phyloP scores from a whole-genome alignment of 2,888 invertebrate genomes.

The Deilephila porcellus region DNA sequence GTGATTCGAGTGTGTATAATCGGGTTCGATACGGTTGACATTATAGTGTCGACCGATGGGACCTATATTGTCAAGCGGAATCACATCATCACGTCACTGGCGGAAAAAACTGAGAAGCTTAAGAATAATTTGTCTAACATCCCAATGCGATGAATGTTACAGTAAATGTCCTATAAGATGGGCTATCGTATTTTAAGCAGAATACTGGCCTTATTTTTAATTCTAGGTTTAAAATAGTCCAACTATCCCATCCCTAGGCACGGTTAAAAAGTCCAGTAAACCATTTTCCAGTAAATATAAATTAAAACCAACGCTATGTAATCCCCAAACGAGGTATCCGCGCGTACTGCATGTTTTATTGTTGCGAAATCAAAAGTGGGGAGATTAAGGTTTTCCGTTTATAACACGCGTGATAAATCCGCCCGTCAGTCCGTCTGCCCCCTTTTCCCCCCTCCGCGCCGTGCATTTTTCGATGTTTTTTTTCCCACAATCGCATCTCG shows the following conservation, averaged over 20 bases:
- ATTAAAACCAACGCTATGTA: slow-evolving; percentile 19
- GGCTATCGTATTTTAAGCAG: too few relatives aligned
- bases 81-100: too few relatives aligned
- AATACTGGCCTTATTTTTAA: too few relatives aligned
- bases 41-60: too few relatives aligned
- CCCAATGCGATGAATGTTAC: too few relatives aligned
- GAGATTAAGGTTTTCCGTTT: slow-evolving; percentile 18
- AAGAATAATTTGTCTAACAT: too few relatives aligned
- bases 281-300: slow-evolving; percentile 21
- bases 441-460: background rate
- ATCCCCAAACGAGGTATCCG: slow-evolving; percentile 26
- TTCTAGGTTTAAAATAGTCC: too few relatives aligned
- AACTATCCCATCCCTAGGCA: background rate
- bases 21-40: too few relatives aligned
- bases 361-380: slow-evolving; percentile 26
- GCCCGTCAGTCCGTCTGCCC: background rate
- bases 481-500: slow-evolving; percentile 23
- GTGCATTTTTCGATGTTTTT: background rate
- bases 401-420: slow-evolving; percentile 24
- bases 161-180: too few relatives aligned
- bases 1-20: too few relatives aligned
- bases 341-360: slow-evolving; percentile 17
- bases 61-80: too few relatives aligned
- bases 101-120: too few relatives aligned
- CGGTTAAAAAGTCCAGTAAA: slow-evolving; percentile 4